These are phyloP conservation scores for Cyphomyrmex costatus DNA, from an alignment of 1,140 invertebrate genomes.

Conservation along the genomic window DNA sequence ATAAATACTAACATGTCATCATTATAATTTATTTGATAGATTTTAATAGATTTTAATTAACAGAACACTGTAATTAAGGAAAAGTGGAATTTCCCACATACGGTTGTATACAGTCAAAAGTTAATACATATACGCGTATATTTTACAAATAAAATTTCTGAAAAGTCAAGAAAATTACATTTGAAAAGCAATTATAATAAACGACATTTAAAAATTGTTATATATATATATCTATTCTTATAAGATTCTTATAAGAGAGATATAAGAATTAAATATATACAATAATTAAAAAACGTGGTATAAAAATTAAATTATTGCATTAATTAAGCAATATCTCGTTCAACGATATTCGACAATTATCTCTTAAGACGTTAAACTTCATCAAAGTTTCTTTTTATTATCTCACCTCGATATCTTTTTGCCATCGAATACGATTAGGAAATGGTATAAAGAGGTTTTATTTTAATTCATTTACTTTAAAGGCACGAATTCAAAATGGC, in stretches of 20 bases:
- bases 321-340: not conserved
- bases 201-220: not conserved
- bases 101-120: not conserved
- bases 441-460: not conserved
- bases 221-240: no score
- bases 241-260: not conserved
- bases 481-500: not conserved
- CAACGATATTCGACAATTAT: conserved; percentile 11
- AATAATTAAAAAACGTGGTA: not conserved
- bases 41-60: not conserved
- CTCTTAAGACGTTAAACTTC: not conserved
- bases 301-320: not conserved
- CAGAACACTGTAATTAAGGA: not conserved
- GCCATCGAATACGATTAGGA: not conserved
- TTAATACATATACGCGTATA: not conserved
- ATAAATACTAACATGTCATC: not conserved
- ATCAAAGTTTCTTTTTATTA: not conserved
- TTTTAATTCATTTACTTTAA: conserved; percentile 6
- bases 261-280: not conserved
- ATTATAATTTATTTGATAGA: conserved; percentile 10
- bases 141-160: not conserved
- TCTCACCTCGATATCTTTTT: not conserved
- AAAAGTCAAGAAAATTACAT: not conserved
- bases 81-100: not conserved
- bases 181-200: not conserved